Base-by-base conservation (phyloP, 2,113 vertebrate species). In the Aepyceros melampus region DNA sequence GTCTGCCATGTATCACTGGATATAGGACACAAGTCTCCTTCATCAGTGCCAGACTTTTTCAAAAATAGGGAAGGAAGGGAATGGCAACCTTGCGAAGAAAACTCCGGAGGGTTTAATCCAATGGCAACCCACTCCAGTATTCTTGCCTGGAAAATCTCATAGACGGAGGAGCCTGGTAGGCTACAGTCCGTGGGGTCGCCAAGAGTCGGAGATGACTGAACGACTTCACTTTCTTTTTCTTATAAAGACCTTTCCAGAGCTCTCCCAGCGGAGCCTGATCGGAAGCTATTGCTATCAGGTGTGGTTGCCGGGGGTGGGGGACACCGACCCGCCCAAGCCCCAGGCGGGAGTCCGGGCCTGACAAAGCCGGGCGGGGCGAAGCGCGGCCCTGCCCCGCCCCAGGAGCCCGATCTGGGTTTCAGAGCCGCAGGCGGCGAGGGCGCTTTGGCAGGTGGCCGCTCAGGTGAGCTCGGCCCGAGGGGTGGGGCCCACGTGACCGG, bases 381-480 rank as follows among this genome's bases (percentile, higher is more conserved):
- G 76, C 45, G 21, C 1, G 51, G 33, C 40, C 23, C n/a, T 33
- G 76, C 89, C 76, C 91, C 76, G 91, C 88, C 95, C 93, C 51
- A 2, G 84, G 88, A 62, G 40, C 58, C 56, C 0, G 47, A 17
- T 11, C 78, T 4, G 1, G 12, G 92, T 96, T 97, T 98, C 92
- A 1, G 84, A 9, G 56, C 64, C 21, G 53, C 14, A 27, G 49
- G 76, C 33, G 2, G 81, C 1, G 31, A 2, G 76, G 33, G 67
- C 74, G 13, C 45, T 23, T 85, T 36, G 36, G 71, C 89, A 16
- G 4, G 90, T 14, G 4, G 81, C 64, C 0, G 60, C 51, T 15
- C 97, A 96, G 97, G 98, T 97, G 96, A 96, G 95, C 84, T 23
- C 40, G 62, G 78, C 29, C 33, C n/a, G 0, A 33, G 74, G 49